Conservation (phyloP, 2,797 vertebrate genomes). For the Lepus oiostolus region DNA sequence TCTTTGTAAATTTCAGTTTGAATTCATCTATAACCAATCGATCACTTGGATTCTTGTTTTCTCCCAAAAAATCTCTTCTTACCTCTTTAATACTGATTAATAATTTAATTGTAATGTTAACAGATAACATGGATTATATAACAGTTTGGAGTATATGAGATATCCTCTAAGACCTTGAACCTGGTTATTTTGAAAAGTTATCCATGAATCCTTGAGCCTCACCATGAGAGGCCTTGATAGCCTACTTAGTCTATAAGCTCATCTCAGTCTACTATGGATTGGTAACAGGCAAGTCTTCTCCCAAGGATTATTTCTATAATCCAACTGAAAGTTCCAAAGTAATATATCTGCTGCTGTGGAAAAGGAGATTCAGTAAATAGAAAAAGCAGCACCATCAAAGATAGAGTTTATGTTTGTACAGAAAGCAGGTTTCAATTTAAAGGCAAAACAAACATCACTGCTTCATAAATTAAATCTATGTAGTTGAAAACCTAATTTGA, state of each 20-base stretch:
- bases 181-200: background rate
- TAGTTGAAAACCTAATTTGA: background rate
- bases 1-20: constrained; percentile 26
- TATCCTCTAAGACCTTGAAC: background rate
- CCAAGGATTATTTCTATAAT: background rate
- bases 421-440: constrained; percentile 27
- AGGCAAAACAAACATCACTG: background rate
- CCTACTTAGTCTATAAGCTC: background rate
- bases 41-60: background rate
- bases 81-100: background rate
- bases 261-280: background rate
- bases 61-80: background rate
- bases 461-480: constrained; percentile 16
- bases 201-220: background rate
- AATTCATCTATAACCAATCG: background rate
- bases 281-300: background rate
- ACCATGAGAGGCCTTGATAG: background rate
- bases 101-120: background rate
- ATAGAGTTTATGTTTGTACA: background rate
- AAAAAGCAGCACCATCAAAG: background rate
- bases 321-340: constrained; percentile 8
- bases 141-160: background rate
- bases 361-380: constrained; percentile 35
- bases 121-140: background rate
- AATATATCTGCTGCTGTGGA: background rate